These are phyloP conservation scores for Grapholita molesta DNA, from an alignment of 1,140 invertebrate species.

Conservation along the genomic window DNA sequence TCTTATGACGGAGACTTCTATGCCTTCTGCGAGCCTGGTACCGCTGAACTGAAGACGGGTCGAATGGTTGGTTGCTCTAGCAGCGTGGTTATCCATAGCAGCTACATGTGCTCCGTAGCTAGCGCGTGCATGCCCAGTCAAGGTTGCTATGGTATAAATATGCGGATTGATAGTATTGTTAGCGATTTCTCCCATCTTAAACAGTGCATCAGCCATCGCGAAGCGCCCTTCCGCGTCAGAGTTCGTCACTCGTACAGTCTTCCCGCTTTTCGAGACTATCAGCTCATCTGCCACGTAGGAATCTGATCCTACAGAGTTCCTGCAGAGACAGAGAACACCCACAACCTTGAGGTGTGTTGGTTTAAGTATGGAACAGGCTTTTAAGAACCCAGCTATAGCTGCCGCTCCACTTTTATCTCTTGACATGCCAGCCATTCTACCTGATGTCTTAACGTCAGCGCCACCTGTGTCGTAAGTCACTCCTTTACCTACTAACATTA, in stretches of 20 bases:
- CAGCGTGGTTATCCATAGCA: conserved; percentile 94
- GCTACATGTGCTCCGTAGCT: conserved; percentile 92
- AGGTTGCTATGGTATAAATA: conserved; percentile 96
- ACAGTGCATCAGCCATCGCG: conserved; percentile 96
- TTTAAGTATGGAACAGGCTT: conserved; percentile 76
- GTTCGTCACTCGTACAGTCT: conserved; percentile 92
- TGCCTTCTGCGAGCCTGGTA: conserved; percentile 87
- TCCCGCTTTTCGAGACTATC: conserved; percentile 90
- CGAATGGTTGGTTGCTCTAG: conserved; percentile 78
- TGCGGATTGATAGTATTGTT: conserved; percentile 84
- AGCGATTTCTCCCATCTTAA: conserved; percentile 80
- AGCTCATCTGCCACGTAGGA: conserved; percentile 96
- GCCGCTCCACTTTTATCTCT: conserved; percentile 98
- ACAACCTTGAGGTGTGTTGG: conserved; percentile 93
- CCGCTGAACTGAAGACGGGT: conserved; percentile 54
- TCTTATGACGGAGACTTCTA: conserved; percentile 93
- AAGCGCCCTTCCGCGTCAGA: conserved; percentile 98
- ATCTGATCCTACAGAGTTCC: conserved; percentile 95
- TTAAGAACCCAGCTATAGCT: conserved; percentile 95
- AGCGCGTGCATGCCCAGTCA: conserved; percentile 92
- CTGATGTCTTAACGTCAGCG: conserved; percentile 92
- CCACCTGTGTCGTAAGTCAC: conserved; percentile 97
- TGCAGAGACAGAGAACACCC: conserved; percentile 90
- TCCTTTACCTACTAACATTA: conserved; percentile 96
- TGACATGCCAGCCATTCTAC: conserved; percentile 96